phyloP scores from a whole-genome alignment of 2,113 vertebrate genomes.

The Actenoides hombroni region DNA sequence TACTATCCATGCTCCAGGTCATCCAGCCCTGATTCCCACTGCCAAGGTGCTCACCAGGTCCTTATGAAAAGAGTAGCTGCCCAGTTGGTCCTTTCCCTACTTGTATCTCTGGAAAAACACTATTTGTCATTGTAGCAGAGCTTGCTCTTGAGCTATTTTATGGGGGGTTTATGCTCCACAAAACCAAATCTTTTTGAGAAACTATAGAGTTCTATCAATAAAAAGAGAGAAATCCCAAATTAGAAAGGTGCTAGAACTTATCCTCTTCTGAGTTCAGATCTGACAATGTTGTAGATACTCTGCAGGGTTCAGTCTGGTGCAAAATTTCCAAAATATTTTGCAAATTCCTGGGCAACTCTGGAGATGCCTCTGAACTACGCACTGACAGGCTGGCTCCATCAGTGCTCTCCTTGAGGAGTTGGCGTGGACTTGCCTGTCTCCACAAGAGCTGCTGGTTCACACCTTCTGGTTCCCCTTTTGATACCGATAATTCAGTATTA shows the following conservation, averaged over 20 bases:
- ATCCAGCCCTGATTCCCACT: not conserved
- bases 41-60: not conserved
- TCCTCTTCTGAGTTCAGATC: not conserved
- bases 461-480: not conserved
- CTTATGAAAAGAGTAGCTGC: not conserved
- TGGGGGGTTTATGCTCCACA: fast-evolving
- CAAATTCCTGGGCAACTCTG: not conserved
- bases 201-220: not conserved
- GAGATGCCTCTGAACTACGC: not conserved
- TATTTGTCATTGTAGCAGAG: not conserved
- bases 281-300: not conserved
- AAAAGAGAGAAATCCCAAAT: not conserved
- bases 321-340: not conserved
- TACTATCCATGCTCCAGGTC: fast-evolving
- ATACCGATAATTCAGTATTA: not conserved
- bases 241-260: not conserved
- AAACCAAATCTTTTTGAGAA: not conserved
- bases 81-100: not conserved
- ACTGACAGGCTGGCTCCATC: not conserved
- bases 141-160: not conserved
- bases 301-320: not conserved
- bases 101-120: not conserved
- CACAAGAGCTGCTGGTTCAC: not conserved
- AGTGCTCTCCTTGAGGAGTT: not conserved
- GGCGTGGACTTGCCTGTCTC: not conserved